Conservation (phyloP, 2,888 invertebrate species). For the Volucella zonaria region DNA sequence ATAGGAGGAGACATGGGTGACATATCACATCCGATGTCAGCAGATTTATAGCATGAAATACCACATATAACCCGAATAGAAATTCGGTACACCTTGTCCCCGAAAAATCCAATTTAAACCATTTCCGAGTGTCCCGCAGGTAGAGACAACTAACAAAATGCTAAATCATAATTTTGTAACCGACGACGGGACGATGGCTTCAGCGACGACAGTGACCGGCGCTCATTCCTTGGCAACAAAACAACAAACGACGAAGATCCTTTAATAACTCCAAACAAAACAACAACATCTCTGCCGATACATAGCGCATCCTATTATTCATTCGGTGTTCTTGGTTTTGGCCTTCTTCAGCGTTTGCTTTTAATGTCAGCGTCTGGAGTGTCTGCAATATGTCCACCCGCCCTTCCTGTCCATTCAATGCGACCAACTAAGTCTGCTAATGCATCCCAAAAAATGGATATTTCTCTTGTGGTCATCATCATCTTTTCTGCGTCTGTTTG, state of each 20-base stretch:
- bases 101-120: constrained; percentile 63
- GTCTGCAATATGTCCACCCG: constrained; percentile 68
- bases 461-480: constrained; percentile 48
- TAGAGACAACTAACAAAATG: constrained; percentile 30
- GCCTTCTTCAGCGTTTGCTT: constrained; percentile 14
- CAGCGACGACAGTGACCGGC: constrained; percentile 9
- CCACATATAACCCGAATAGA: neutral
- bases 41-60: neutral
- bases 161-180: constrained; percentile 65
- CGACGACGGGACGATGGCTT: neutral
- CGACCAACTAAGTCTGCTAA: constrained; percentile 44
- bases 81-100: neutral
- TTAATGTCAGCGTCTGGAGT: constrained; percentile 55
- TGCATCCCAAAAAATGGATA: constrained; percentile 64
- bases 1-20: too few relatives aligned
- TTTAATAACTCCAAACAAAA: constrained; percentile 58
- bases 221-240: constrained; percentile 28
- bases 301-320: constrained; percentile 63
- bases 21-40: too few relatives aligned
- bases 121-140: constrained; percentile 65
- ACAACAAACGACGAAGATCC: constrained; percentile 38
- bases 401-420: constrained; percentile 56
- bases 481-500: constrained; percentile 7
- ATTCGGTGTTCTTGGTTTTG: constrained; percentile 35
- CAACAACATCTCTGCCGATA: constrained; percentile 20